Conservation (phyloP, 2,797 vertebrate genomes). For the Adrianichthys oophorus region DNA sequence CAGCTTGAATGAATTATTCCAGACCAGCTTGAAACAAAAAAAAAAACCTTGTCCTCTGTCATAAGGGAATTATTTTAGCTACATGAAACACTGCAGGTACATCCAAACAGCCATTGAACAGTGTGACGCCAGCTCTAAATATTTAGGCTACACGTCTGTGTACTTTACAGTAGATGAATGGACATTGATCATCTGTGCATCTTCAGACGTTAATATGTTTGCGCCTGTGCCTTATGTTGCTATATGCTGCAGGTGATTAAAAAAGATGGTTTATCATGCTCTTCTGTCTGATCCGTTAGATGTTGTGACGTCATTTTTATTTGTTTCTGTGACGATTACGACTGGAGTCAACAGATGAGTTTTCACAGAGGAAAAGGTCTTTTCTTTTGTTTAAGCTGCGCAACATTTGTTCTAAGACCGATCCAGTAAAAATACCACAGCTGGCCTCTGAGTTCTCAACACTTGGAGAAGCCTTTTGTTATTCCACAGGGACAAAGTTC, state of each 20-base stretch:
- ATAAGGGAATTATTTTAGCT: slow-evolving; percentile 32
- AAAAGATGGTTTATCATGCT: too few relatives aligned
- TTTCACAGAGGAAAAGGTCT: too few relatives aligned
- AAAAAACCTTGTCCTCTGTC: slow-evolving; percentile 43
- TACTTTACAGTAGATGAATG: slow-evolving; percentile 22
- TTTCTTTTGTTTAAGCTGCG: too few relatives aligned
- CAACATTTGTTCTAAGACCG: too few relatives aligned
- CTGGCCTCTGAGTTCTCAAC: too few relatives aligned
- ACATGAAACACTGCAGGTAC: slow-evolving; percentile 41
- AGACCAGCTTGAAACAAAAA: slow-evolving; percentile 31
- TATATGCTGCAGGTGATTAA: slow-evolving; percentile 1
- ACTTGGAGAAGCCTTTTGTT: too few relatives aligned
- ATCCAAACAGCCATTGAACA: slow-evolving; percentile 39
- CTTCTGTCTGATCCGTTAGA: too few relatives aligned
- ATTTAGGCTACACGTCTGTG: slow-evolving; percentile 42
- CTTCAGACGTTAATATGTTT: not conserved
- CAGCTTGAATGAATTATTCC: slow-evolving; percentile 61
- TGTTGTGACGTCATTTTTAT: too few relatives aligned
- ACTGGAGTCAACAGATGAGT: too few relatives aligned
- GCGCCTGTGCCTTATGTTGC: slow-evolving; percentile 42
- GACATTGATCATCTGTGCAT: slow-evolving; percentile 2
- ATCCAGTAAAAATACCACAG: too few relatives aligned
- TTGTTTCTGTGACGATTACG: too few relatives aligned
- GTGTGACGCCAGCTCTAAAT: slow-evolving; percentile 50
- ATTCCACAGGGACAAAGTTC: too few relatives aligned